Conservation (phyloP, 1,140 invertebrate genomes). For the Brachionus sp. region DNA sequence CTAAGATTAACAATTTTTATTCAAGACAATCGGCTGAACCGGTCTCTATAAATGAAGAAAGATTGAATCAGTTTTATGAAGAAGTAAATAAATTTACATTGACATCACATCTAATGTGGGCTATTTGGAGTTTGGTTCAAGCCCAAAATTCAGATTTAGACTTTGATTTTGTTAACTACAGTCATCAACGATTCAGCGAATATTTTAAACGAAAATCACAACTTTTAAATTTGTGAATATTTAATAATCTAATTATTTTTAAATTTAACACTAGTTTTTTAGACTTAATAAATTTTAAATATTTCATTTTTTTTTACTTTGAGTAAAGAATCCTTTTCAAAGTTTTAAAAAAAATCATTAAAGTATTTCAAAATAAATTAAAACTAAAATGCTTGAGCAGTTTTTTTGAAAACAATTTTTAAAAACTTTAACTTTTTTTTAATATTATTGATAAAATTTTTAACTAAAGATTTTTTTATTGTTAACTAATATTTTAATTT, state of each 20-base stretch:
- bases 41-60: constrained; percentile 58
- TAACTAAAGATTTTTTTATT: too few relatives aligned
- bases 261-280: not conserved
- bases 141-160: constrained; percentile 82
- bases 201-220: constrained; percentile 52
- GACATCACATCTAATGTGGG: constrained; percentile 83
- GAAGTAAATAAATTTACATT: constrained; percentile 73
- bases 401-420: too few relatives aligned
- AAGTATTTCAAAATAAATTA: too few relatives aligned
- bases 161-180: constrained; percentile 74
- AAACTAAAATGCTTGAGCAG: too few relatives aligned
- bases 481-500: too few relatives aligned
- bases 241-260: not conserved
- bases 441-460: not conserved
- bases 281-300: not conserved
- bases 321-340: not conserved
- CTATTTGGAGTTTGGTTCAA: constrained; percentile 85
- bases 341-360: not conserved
- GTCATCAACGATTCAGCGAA: constrained; percentile 51
- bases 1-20: constrained; percentile 26
- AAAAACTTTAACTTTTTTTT: too few relatives aligned
- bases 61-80: constrained; percentile 70
- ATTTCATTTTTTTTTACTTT: not conserved
- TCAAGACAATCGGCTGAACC: constrained; percentile 3
- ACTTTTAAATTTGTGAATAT: constrained; percentile 19